Conservation (phyloP, 2,888 invertebrate genomes). For the Coelopa pilipes region DNA sequence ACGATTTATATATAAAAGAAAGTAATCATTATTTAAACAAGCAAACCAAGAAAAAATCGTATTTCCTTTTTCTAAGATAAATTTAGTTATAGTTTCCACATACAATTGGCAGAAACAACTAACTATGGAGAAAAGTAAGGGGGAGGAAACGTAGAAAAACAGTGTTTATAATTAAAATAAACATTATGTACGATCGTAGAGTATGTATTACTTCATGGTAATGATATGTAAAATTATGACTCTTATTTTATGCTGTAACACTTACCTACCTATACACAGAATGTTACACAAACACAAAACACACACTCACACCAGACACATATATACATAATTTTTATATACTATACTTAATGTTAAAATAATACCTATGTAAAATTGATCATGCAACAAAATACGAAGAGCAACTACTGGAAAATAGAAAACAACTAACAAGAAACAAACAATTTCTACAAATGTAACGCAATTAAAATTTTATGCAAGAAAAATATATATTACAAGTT, state of each 20-base stretch:
- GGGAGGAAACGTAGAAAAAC: neutral
- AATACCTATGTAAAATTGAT: conserved; percentile 11
- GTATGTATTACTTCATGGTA: conserved; percentile 12
- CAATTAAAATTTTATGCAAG: conserved; percentile 14
- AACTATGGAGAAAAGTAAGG: conserved; percentile 14
- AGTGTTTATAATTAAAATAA: conserved; percentile 20
- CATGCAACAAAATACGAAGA: neutral
- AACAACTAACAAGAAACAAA: neutral
- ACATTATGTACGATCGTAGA: conserved; percentile 2
- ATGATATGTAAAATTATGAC: conserved; percentile 20
- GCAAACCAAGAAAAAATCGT: neutral
- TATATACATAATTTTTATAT: conserved; percentile 26
- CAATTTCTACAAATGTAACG: neutral
- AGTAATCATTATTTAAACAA: conserved; percentile 20
- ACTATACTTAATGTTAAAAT: conserved; percentile 19
- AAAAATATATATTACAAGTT: conserved; percentile 17
- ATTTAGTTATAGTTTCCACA: conserved; percentile 31
- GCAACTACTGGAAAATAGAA: conserved; percentile 10
- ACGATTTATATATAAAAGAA: conserved; percentile 26
- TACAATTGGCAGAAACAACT: conserved; percentile 18
- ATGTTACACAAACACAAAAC: neutral
- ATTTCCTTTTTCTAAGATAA: conserved; percentile 36
- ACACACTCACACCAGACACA: conserved; percentile 12
- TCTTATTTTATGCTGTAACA: conserved; percentile 18
- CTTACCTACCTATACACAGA: neutral